Base-by-base conservation (phyloP, 2,113 vertebrate genomes). In the Chamaetylas fuelleborni region DNA sequence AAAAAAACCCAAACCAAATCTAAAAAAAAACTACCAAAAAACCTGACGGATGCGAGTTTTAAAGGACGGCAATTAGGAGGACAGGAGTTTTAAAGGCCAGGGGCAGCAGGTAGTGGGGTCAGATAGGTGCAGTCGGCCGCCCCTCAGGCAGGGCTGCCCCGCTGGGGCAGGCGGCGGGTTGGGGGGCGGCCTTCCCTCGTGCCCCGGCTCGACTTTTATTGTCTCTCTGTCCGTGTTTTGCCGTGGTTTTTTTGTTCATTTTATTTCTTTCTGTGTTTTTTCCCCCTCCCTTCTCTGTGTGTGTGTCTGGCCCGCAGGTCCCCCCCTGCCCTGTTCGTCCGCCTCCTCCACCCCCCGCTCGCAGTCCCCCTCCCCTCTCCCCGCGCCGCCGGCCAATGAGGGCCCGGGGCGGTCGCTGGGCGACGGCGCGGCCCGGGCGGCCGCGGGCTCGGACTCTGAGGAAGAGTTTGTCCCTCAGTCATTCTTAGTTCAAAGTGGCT, bases 321-420 rank as follows among this genome's bases (percentile, higher is more conserved):
- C 98, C 96, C 98, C 98, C 97, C 98, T 99, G 98, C 99, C 98
- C 98, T 99, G 98, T 98, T 99, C n/a, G n/a, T n/a, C n/a, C n/a
- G n/a, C n/a, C n/a, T n/a, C n/a, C n/a, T n/a, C n/a, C n/a, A n/a
- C n/a, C n/a, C n/a, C n/a, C n/a, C n/a, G n/a, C n/a, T n/a, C n/a
- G n/a, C n/a, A n/a, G n/a, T n/a, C n/a, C n/a, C n/a, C n/a, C n/a
- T n/a, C n/a, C n/a, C n/a, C n/a, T n/a, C n/a, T n/a, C n/a, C n/a
- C n/a, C n/a, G n/a, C n/a, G n/a, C n/a, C n/a, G n/a, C n/a, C n/a
- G n/a, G n/a, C n/a, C n/a, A n/a, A n/a, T n/a, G n/a, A n/a, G n/a
- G n/a, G n/a, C n/a, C n/a, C n/a, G n/a, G n/a, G n/a, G n/a, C n/a
- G n/a, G n/a, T n/a, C n/a, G n/a, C n/a, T n/a, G n/a, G n/a, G n/a